A percentile compares a stretch with the other conserved stretches of the same genome.
phyloP scores from a whole-genome alignment of 2,797 vertebrate genomes.

The Anguilla pacifica region DNA sequence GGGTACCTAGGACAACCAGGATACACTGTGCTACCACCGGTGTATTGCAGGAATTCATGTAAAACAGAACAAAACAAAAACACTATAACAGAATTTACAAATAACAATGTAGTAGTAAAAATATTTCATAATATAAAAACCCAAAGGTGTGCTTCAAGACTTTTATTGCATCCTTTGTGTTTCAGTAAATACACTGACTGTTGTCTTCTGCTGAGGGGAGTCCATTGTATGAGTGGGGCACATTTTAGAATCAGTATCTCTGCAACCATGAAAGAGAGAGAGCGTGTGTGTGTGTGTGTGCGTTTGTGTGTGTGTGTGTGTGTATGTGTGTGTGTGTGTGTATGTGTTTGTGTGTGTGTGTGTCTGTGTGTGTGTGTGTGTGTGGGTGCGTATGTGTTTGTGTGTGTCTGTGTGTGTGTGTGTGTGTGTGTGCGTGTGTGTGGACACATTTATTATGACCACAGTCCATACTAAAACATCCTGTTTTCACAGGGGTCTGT shows the following conservation, averaged over 20 bases:
- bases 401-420: too few relatives aligned
- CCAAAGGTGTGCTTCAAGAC: background rate
- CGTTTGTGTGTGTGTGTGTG: background rate
- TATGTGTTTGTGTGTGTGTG: background rate
- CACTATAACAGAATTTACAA: too few relatives aligned
- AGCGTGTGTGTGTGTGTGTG: background rate
- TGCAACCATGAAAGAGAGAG: background rate
- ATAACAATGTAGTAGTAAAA: too few relatives aligned
- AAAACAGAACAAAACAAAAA: too few relatives aligned
- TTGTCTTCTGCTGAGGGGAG: conserved; percentile 7
- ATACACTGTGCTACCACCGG: too few relatives aligned
- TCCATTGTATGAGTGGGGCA: background rate
- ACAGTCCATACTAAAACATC: background rate
- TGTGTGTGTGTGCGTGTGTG: background rate
- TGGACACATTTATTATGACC: background rate
- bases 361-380: background rate
- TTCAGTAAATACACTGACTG: background rate
- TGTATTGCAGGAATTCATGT: too few relatives aligned
- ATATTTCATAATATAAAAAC: background rate
- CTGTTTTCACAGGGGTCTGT: conserved; percentile 13
- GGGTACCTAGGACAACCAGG: too few relatives aligned
- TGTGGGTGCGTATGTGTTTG: background rate
- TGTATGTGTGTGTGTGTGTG: background rate
- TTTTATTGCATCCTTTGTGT: background rate
- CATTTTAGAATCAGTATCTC: background rate